Percentiles rank a stretch among this genome's conserved stretches.
Evolutionary conservation across 2,888 invertebrate genomes (phyloP).

Genomic region (Epirrhoe alternata): DNA sequence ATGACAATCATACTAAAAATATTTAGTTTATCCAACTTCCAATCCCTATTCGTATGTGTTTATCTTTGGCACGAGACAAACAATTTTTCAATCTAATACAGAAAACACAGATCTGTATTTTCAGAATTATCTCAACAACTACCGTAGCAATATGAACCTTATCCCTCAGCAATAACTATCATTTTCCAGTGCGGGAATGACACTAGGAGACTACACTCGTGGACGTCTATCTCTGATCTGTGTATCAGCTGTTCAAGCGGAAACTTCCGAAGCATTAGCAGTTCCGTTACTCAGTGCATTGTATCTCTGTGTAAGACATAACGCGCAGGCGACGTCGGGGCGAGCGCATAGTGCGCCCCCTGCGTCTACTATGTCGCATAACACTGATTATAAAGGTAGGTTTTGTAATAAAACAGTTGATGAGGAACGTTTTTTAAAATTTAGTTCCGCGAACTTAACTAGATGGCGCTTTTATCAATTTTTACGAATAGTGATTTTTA

Average conservation of each 20-base stretch:
- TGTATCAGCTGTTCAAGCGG: conserved; percentile 77
- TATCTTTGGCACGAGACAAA: too few relatives aligned
- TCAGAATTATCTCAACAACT: not conserved
- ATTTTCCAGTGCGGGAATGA: conserved; percentile 66
- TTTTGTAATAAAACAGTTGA: not conserved
- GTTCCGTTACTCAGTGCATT: conserved; percentile 76
- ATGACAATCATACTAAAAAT: too few relatives aligned
- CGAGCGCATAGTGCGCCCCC: conserved; percentile 51
- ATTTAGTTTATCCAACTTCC: too few relatives aligned
- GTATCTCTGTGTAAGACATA: conserved; percentile 77
- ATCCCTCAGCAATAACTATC: not conserved
- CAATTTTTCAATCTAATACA: too few relatives aligned
- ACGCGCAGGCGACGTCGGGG: conserved; percentile 52
- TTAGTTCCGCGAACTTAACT: not conserved
- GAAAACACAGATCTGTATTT: not conserved
- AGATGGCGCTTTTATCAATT: not conserved
- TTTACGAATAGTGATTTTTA: too few relatives aligned
- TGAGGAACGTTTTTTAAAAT: not conserved
- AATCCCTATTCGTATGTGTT: too few relatives aligned
- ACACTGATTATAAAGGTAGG: conserved; percentile 63
- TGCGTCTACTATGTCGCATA: conserved; percentile 54
- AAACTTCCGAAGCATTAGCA: conserved; percentile 68
- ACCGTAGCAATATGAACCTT: not conserved
- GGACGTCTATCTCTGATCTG: conserved; percentile 71
- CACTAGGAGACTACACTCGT: conserved; percentile 70